Base-by-base conservation (phyloP, 2,797 vertebrate genomes). In the Sebastolobus altivelis region DNA sequence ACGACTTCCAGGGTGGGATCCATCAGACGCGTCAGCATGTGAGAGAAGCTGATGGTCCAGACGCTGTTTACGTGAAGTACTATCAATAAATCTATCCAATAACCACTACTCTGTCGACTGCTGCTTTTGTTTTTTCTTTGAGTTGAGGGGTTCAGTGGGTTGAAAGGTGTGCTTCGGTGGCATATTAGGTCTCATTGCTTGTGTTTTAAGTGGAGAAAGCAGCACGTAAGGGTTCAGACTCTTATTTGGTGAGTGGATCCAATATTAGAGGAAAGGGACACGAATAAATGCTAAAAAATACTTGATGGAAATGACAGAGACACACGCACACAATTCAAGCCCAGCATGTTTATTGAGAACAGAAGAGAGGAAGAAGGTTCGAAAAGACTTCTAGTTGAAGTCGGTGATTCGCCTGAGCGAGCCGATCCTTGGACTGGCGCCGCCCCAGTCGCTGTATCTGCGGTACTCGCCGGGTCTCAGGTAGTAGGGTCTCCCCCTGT, bases 401-500 rank as follows among this genome's bases (percentile, higher is more conserved):
- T 94, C 93, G 1, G 87, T 86, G 88, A 94, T 93, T 70, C 87
- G 85, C 83, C 88, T 80, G 62, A 93, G 75, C 0, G 92, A 94
- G 65, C 92, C 89, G 1, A 94, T 87, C 78, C 78, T 81, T 18
- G 93, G 87, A 40, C 89, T 91, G 71, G 77, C 68, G 2, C 88
- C 84, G 1, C 89, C 91, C 93, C 92, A 93, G 83, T 94, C 92
- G 43, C 84, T 90, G 81, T 81, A 90, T 14, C 90, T 71, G 77
- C 85, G 90, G 82, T 94, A 92, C 20, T 94, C 93, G 2, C 93
- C 90, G 0, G 91, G 93, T 65, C 91, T 91, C 88, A 94, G 67
- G 85, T 94, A 94, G 89, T 88, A 91, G 88, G 87, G 78, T 18
- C 82, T 84, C 2, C 92, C 93, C 61, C 9, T 90, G 88, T 93